Evolutionary conservation across 2,888 invertebrate genomes (phyloP).

Genomic region (Vanessa cardui): DNA sequence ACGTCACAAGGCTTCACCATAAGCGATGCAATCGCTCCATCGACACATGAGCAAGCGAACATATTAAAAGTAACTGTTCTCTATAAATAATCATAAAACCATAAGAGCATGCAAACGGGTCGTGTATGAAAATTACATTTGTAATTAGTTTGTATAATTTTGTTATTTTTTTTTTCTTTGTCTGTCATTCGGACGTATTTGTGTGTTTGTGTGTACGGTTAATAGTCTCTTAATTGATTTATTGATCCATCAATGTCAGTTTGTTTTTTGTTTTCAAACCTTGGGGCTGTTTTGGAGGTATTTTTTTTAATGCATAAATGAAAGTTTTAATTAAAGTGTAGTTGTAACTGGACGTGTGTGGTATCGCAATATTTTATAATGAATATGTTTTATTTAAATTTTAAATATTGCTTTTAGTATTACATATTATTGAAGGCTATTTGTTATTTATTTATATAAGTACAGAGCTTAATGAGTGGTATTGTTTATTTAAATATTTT

Average conservation of each 20-base stretch:
- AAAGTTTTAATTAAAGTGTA: neutral
- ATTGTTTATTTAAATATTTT: too few species aligned
- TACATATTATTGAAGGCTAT: neutral
- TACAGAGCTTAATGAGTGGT: too few species aligned
- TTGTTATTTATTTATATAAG: neutral
- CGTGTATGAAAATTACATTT: slow-evolving; percentile 26
- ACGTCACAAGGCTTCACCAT: slow-evolving; percentile 18
- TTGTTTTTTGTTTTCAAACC: neutral
- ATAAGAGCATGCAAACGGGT: slow-evolving; percentile 23
- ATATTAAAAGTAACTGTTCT: slow-evolving; percentile 12
- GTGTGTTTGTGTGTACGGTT: neutral
- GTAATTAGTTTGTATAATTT: slow-evolving; percentile 16
- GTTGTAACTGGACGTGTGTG: neutral
- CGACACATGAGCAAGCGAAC: slow-evolving; percentile 1
- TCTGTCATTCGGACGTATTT: neutral
- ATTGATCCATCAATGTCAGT: neutral
- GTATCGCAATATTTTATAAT: too few species aligned
- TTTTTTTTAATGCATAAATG: neutral
- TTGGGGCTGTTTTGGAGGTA: neutral
- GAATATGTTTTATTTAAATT: too few species aligned
- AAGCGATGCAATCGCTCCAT: slow-evolving; percentile 6
- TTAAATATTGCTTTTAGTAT: neutral
- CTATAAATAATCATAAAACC: slow-evolving; percentile 32
- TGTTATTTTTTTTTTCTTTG: neutral
- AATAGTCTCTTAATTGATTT: neutral